Evolutionary conservation across 2,113 vertebrate species (phyloP), one percentile per base, ranked within the genome.

Genomic region (Hoplias malabaricus): DNA sequence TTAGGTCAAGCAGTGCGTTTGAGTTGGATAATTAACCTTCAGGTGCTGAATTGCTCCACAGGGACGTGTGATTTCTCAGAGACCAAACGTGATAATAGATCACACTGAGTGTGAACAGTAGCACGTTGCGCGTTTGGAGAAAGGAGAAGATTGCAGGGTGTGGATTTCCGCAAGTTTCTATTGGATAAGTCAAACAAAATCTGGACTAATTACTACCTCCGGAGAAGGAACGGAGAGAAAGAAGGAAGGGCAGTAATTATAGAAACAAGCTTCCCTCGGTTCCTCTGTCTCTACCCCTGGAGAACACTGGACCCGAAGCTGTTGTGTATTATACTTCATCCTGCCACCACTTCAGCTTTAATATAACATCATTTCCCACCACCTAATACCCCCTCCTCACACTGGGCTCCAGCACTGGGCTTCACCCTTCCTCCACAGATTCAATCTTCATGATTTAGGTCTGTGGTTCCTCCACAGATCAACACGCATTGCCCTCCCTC

Each of bases 381-480:
- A n/a, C n/a, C 33, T 62, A 62, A 62, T 62, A 62, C 59, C 13
- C 16, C 36, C 57, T 29, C 8, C 7, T 61, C 57, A 19, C 29
- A 9, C 34, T 33, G 3, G 9, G 33, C 31, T 6, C 9, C 34
- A 10, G 34, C 53, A 61, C 33, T 10, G 6, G 25, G n/a, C 50
- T 42, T 14, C 40, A 59, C 19, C 59, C 29, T 43, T 67, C 33
- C 48, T 53, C 46, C 2, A 19, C 50, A 43, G n/a, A 65, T 33
- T 76, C 53, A 76, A 76, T 76, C 74, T 76, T 68, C 11, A 50
- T 68, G 74, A 76, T 56, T 76, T 67, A 68, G 63, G 23, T 29
- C 25, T 53, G 8, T 66, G 31, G 38, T 65, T 27, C 7, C 42
- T 33, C 46, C 23, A 21, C 25, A 21, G 46, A 68, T 19, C 63